Evolutionary conservation across 2,888 invertebrate species (phyloP), one percentile per base, ranked within the genome.

Genomic region (Agrochola litura): DNA sequence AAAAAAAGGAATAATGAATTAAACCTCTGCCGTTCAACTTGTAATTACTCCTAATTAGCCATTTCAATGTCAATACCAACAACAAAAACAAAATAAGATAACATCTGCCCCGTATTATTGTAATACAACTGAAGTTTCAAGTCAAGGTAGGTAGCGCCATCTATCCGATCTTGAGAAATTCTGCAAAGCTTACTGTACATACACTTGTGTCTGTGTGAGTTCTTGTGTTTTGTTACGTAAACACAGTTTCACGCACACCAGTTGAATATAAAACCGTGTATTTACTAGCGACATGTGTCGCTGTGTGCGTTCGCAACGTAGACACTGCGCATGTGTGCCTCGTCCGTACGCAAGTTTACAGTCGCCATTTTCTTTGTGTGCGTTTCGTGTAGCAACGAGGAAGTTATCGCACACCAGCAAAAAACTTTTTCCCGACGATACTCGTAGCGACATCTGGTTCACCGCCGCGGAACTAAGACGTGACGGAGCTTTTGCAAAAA

Each of bases 391-490:
- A 83, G 88, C 76, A 81, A 90, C 86, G 87, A 87, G 85, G 82
- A 90, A 87, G 87, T 88, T 88, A 87, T 89, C 92, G 85, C 92
- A 93, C 92, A 92, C 91, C 78, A 82, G 85, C 86, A 89, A 90
- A 92, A 91, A 90, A 89, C 79, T 79, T 93, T 93, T 92, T 90
- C 91, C 89, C 85, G 89, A 92, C 90, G 92, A 61, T 86, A 90
- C 93, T 81, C 46, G 90, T 94, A 94, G 93, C 95, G 96, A 92
- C 96, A 96, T 96, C 96, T 96, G 92, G 92, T 90, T 77, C 22
- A 60, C 71, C 66, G 82, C 60, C 52, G 76, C 65, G 71, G 90
- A 95, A 96, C 91, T 80, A 91, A 84, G 84, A 84, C 69, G 82
- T 64, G 46, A 90, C 91, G 88, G 69, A 77, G 81, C 82, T 90